Evolutionary conservation across 2,113 vertebrate species (phyloP).

Genomic region (Callorhinus ursinus): DNA sequence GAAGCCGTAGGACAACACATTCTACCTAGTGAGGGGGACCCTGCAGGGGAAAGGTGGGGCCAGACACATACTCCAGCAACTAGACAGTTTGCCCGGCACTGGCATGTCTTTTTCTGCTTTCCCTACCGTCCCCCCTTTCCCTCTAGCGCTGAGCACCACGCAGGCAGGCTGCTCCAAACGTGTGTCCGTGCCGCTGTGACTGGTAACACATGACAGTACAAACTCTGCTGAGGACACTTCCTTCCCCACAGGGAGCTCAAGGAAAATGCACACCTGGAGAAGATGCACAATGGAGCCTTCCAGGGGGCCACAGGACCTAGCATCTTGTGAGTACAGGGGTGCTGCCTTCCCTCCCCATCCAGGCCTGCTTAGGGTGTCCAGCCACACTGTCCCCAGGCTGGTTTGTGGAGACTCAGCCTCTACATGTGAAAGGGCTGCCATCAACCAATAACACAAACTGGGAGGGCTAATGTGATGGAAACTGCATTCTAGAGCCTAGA

Average conservation of each 20-base stretch:
- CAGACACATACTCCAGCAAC: neutral
- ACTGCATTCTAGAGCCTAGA: neutral
- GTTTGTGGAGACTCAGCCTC: neutral
- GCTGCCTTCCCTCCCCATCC: neutral
- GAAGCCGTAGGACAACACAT: neutral
- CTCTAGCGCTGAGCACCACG: too few relatives aligned
- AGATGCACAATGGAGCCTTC: slow-evolving; percentile 91
- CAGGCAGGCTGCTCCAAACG: accelerated
- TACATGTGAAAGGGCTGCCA: neutral
- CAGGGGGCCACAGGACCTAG: slow-evolving; percentile 90
- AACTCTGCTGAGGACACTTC: slow-evolving; percentile 14
- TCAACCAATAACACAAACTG: neutral
- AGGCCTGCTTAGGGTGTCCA: neutral
- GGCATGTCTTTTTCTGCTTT: neutral
- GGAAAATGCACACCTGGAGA: slow-evolving; percentile 89
- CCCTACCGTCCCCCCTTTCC: neutral
- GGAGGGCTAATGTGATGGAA: neutral
- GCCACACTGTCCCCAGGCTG: neutral
- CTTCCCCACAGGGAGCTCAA: slow-evolving; percentile 89
- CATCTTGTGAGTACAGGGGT: slow-evolving; percentile 89
- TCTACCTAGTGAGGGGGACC: neutral
- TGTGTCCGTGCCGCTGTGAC: accelerated
- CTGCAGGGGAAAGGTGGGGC: neutral
- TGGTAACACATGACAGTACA: neutral
- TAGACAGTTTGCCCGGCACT: neutral